Conservation (phyloP, 1,140 invertebrate species). For the Hylaeus volcanicus region DNA sequence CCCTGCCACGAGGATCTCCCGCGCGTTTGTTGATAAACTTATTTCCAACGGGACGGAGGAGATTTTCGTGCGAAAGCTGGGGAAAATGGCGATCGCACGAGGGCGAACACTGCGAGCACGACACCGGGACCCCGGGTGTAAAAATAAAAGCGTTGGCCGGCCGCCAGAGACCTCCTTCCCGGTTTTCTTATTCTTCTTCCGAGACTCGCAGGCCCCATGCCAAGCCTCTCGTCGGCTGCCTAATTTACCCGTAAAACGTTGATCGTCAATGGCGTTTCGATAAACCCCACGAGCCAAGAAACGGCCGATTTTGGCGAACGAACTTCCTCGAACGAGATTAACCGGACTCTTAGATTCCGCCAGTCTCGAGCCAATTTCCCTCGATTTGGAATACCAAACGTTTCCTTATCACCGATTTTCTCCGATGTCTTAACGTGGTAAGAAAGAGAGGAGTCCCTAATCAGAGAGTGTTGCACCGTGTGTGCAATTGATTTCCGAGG, state of each 20-base stretch:
- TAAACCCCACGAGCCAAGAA: background rate
- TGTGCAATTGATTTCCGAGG: no score
- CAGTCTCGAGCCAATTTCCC: no score
- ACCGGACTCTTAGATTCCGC: background rate
- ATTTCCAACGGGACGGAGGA: conserved; percentile 57
- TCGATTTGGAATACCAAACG: no score
- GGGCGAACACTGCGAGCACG: conserved; percentile 17
- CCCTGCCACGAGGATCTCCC: conserved; percentile 54
- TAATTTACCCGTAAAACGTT: conserved; percentile 55
- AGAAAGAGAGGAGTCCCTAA: no score
- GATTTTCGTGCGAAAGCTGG: conserved; percentile 40
- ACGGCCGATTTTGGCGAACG: background rate
- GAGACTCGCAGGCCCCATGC: conserved; percentile 60
- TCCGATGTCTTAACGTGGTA: no score
- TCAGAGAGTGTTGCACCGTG: no score
- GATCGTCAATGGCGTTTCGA: conserved; percentile 5
- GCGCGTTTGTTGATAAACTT: conserved; percentile 70
- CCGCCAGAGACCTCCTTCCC: conserved; percentile 62
- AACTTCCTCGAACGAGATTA: background rate
- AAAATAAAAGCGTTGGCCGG: conserved; percentile 63
- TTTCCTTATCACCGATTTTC: background rate
- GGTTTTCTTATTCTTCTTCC: conserved; percentile 49
- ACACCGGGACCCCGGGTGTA: conserved; percentile 27
- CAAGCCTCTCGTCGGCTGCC: conserved; percentile 57
- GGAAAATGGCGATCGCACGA: conserved; percentile 52